Percentiles rank a stretch among this genome's conserved stretches.
Evolutionary conservation across 2,888 invertebrate genomes (phyloP).

Genomic region (Trichogramma dendrolimi): DNA sequence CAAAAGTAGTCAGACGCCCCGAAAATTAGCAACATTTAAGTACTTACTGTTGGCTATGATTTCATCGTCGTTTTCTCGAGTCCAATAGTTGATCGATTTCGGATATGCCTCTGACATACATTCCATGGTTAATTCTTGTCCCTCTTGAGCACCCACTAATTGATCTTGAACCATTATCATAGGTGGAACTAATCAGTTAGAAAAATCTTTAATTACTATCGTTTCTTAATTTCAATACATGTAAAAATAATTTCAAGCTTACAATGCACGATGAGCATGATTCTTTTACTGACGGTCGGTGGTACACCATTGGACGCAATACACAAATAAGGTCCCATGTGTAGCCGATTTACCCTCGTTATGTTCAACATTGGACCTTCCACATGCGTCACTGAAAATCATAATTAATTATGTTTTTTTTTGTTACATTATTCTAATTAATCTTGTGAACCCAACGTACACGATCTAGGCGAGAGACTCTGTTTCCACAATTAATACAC

Average conservation of each 20-base stretch:
- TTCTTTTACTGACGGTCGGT: constrained; percentile 83
- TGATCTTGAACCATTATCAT: constrained; percentile 82
- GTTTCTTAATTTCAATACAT: background rate
- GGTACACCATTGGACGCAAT: constrained; percentile 81
- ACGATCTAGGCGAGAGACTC: background rate
- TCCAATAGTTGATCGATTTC: constrained; percentile 84
- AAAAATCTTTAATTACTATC: background rate
- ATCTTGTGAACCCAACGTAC: background rate
- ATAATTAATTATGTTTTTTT: constrained; percentile 13
- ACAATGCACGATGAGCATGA: constrained; percentile 83
- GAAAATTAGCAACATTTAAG: background rate
- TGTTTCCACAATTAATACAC: too few species aligned
- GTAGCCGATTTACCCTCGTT: constrained; percentile 65
- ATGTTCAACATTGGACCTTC: constrained; percentile 66
- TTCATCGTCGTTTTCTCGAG: constrained; percentile 64
- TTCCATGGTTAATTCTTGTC: constrained; percentile 71
- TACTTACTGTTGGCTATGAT: constrained; percentile 69
- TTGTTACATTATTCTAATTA: too few species aligned
- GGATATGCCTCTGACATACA: constrained; percentile 83
- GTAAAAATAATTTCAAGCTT: constrained; percentile 51
- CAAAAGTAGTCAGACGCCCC: background rate
- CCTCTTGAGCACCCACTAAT: constrained; percentile 73
- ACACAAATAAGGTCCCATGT: constrained; percentile 75
- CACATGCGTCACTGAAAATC: constrained; percentile 58
- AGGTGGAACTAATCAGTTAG: constrained; percentile 65